phyloP scores from a whole-genome alignment of 2,113 vertebrate species.

The Hemicordylus capensis region DNA sequence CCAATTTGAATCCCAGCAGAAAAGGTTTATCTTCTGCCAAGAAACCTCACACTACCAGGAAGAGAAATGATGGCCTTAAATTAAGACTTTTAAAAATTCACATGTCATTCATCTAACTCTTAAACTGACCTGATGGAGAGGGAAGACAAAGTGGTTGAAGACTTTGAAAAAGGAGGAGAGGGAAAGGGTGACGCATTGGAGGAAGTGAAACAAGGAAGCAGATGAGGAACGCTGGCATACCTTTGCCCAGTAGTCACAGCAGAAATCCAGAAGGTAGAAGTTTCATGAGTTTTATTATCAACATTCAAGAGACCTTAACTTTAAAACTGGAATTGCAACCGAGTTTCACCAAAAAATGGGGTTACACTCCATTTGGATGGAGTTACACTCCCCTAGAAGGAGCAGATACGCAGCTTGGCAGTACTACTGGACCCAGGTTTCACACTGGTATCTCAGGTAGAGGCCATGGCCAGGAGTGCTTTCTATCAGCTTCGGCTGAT shows the following conservation, averaged over 20 bases:
- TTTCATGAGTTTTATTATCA: background rate
- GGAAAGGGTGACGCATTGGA: constrained; percentile 1
- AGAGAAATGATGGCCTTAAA: constrained; percentile 27
- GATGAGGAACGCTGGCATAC: background rate
- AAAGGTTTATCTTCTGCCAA: constrained; percentile 5
- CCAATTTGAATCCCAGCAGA: constrained; percentile 48
- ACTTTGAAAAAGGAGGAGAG: constrained; percentile 41
- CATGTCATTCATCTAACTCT: constrained; percentile 41
- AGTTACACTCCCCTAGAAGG: too few relatives aligned
- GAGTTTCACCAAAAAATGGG: too few relatives aligned
- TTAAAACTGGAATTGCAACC: background rate
- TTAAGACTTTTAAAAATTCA: constrained; percentile 36
- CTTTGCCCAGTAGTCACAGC: background rate
- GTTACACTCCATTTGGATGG: too few relatives aligned
- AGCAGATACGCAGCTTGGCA: too few relatives aligned
- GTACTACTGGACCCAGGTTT: too few relatives aligned
- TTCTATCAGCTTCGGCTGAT: too few relatives aligned
- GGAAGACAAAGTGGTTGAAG: constrained; percentile 33
- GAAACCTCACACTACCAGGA: constrained; percentile 49
- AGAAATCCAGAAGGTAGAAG: background rate
- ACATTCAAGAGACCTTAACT: background rate
- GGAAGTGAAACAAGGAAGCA: background rate
- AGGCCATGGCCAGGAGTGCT: too few relatives aligned
- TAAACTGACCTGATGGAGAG: constrained; percentile 39
- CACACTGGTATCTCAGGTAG: too few relatives aligned